Evolutionary conservation across 53 echinoderm and acorn worm species (phyloP).

Genomic region (Echinometra lucunter): DNA sequence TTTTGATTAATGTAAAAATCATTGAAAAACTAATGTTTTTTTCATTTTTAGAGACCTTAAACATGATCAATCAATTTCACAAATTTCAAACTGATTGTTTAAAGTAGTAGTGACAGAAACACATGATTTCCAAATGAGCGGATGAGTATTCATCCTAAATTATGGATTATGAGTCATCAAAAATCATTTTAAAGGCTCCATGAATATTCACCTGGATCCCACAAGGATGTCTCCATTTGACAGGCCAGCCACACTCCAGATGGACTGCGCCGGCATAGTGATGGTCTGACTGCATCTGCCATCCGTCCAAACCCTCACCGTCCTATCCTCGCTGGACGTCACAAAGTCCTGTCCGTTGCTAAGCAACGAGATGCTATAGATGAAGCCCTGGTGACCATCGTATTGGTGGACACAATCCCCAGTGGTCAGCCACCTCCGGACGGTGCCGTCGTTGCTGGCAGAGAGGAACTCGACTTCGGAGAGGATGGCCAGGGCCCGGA

Average conservation of each 20-base stretch:
- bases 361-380: slow-evolving; percentile 87
- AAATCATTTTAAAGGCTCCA: too few relatives aligned
- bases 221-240: slow-evolving; percentile 93
- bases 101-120: too few relatives aligned
- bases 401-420: slow-evolving; percentile 89
- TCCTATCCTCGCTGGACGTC: slow-evolving; percentile 90
- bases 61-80: too few relatives aligned
- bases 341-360: slow-evolving; percentile 88
- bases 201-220: slow-evolving; percentile 84
- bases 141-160: too few relatives aligned
- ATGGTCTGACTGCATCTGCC: slow-evolving; percentile 85
- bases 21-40: too few relatives aligned
- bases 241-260: slow-evolving; percentile 89
- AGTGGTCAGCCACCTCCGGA: slow-evolving; percentile 90
- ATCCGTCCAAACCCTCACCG: slow-evolving; percentile 85
- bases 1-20: too few relatives aligned
- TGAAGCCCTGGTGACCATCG: slow-evolving; percentile 87
- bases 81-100: too few relatives aligned
- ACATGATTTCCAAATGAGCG: too few relatives aligned
- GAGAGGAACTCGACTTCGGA: slow-evolving; percentile 94
- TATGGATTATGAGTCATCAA: too few relatives aligned
- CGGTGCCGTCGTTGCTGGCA: slow-evolving; percentile 86
- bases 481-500: slow-evolving; percentile 84
- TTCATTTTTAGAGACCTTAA: too few relatives aligned
- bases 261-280: slow-evolving; percentile 92